phyloP scores from a whole-genome alignment of 2,113 vertebrate genomes.

The Chaenogobius annularis region DNA sequence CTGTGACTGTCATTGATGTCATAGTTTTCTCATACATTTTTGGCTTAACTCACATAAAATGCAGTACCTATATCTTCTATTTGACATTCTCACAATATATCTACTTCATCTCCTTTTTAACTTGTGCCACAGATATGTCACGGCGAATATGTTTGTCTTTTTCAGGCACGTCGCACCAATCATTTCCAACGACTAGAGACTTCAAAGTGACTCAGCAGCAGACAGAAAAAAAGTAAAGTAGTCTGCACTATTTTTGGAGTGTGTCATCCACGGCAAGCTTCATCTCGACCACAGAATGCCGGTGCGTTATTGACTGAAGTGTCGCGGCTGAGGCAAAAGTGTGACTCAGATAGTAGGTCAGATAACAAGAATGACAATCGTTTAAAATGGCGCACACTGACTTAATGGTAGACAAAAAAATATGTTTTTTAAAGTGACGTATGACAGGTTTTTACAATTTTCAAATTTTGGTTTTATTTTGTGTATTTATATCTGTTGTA shows the following conservation, averaged over 20 bases:
- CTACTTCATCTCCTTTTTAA: background rate
- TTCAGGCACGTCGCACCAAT: background rate
- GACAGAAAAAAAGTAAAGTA: slow-evolving; percentile 14
- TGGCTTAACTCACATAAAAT: background rate
- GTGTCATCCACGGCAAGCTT: slow-evolving; percentile 26
- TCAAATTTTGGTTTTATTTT: too few species aligned
- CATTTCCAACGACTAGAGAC: slow-evolving; percentile 12
- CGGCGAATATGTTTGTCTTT: background rate
- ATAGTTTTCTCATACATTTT: background rate
- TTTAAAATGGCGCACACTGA: background rate
- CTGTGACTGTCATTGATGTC: background rate
- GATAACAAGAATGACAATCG: background rate
- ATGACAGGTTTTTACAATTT: too few species aligned
- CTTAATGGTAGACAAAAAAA: background rate
- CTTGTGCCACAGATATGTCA: slow-evolving; percentile 37
- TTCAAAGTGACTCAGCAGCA: slow-evolving; percentile 44
- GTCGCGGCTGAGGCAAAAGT: slow-evolving; percentile 14
- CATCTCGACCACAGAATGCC: slow-evolving; percentile 4
- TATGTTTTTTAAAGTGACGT: too few species aligned
- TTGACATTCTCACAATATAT: background rate
- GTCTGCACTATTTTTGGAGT: slow-evolving; percentile 39
- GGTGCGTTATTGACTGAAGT: slow-evolving; percentile 36
- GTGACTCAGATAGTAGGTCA: background rate
- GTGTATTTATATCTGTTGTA: too few species aligned
- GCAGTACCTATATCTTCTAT: background rate